Conservation (phyloP, 2,797 vertebrate species). For the Pteropus rufus region DNA sequence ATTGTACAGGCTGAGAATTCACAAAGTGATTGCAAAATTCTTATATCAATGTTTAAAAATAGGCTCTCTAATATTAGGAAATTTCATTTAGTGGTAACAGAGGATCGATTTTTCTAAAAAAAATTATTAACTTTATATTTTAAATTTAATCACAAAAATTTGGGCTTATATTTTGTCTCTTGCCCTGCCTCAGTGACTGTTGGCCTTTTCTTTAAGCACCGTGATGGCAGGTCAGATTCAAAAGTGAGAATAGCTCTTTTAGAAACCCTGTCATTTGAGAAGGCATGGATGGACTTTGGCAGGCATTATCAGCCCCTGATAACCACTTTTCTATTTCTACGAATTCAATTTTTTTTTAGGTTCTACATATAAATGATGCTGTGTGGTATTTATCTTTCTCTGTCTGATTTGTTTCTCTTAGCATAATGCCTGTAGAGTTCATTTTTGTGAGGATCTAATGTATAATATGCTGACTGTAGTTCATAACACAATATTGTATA, state of each 20-base stretch:
- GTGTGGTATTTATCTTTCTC: background rate
- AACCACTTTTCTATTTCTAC: background rate
- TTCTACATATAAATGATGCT: background rate
- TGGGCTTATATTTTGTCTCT: background rate
- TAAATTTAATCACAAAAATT: background rate
- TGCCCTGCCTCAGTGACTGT: background rate
- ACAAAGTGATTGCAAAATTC: background rate
- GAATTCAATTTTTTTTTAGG: background rate
- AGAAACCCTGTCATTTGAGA: background rate
- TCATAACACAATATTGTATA: background rate
- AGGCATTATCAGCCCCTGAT: background rate
- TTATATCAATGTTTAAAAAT: slow-evolving; percentile 7
- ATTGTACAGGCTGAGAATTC: background rate
- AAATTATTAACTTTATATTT: background rate
- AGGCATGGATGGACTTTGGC: background rate
- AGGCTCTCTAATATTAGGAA: background rate
- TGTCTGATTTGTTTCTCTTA: background rate
- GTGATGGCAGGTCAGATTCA: background rate
- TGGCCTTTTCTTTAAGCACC: background rate
- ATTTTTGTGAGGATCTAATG: background rate
- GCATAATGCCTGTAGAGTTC: background rate
- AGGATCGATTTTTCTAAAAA: background rate
- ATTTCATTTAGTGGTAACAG: background rate
- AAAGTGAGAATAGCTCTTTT: background rate
- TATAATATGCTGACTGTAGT: background rate